Percentiles rank a stretch among this genome's conserved stretches.
Conservation (phyloP, 2,888 invertebrate species). For the Cephus runcator region DNA sequence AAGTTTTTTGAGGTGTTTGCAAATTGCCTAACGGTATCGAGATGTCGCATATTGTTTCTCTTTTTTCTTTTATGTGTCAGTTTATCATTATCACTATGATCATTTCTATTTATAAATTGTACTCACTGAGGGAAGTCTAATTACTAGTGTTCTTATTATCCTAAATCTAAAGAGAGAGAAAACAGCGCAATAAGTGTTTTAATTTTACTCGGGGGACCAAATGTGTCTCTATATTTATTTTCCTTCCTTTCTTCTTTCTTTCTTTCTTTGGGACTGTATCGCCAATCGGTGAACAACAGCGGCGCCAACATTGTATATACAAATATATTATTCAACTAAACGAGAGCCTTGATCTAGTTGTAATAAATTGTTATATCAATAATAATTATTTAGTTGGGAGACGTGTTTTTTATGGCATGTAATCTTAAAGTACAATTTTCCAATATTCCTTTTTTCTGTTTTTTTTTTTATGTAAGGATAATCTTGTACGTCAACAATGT, state of each 20-base stretch:
- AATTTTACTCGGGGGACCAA: neutral
- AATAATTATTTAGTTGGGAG: constrained; percentile 1
- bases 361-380: constrained; percentile 27
- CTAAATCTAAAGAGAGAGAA: neutral
- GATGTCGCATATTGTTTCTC: neutral
- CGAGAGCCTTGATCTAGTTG: constrained; percentile 41
- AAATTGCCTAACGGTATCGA: neutral
- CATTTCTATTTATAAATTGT: neutral
- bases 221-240: neutral
- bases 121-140: neutral
- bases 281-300: constrained; percentile 11
- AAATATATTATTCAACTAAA: constrained; percentile 44
- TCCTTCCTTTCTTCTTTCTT: neutral
- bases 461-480: neutral
- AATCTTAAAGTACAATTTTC: neutral
- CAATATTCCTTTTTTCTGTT: neutral
- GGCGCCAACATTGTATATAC: constrained; percentile 39
- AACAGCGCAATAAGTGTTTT: neutral
- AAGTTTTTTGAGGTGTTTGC: constrained; percentile 11
- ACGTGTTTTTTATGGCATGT: constrained; percentile 1
- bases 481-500: neutral
- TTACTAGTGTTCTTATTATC: neutral
- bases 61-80: neutral
- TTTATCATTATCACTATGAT: neutral
- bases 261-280: neutral